phyloP scores from a whole-genome alignment of 2,797 vertebrate species.

The Huso huso region DNA sequence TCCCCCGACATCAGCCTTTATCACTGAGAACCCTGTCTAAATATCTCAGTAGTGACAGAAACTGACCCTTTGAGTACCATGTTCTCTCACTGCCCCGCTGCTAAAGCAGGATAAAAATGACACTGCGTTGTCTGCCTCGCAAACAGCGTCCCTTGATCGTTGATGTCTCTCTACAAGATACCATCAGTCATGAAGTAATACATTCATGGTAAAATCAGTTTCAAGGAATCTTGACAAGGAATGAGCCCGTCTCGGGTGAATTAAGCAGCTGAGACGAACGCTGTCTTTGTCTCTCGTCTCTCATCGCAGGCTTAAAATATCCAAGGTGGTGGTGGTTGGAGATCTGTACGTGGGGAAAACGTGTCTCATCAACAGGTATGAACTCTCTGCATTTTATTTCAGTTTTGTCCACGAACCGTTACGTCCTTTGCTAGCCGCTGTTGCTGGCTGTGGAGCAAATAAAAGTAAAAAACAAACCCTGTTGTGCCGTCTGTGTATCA shows the following conservation, averaged over 20 bases:
- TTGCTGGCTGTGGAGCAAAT: no score
- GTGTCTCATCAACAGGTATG: slow-evolving; percentile 84
- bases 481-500: no score
- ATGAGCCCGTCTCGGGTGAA: neutral
- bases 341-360: slow-evolving; percentile 89
- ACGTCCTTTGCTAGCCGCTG: no score
- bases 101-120: neutral
- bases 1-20: no score
- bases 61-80: neutral
- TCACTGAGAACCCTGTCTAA: neutral
- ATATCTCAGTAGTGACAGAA: neutral
- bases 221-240: neutral
- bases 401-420: no score
- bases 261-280: neutral
- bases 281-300: slow-evolving; percentile 7
- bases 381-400: no score
- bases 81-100: neutral
- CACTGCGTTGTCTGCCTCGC: neutral
- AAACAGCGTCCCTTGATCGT: neutral
- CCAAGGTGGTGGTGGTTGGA: slow-evolving; percentile 85
- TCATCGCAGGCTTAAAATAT: slow-evolving; percentile 68
- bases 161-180: neutral
- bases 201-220: neutral
- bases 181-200: neutral
- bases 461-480: no score